Base-by-base conservation (phyloP, 2,888 invertebrate species). In the Agrochola lychnidis region DNA sequence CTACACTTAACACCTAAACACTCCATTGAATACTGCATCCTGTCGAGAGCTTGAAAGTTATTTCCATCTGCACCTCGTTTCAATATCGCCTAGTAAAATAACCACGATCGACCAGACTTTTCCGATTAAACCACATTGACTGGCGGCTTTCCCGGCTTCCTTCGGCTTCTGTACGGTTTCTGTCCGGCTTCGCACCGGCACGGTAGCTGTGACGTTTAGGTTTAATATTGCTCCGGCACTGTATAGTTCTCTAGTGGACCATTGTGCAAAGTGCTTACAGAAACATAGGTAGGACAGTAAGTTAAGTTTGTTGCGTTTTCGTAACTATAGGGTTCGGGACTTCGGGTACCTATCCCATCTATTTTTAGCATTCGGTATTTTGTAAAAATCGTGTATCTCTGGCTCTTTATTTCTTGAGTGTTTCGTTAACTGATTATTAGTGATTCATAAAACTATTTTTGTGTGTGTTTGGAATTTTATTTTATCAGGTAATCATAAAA, bases 121-220 rank as follows among this genome's bases (percentile, higher is more conserved):
- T 73, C 83, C 83, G 78, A 85, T 83, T 85, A 83, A 85, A 71
- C 73, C 59, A 66, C 73, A 78, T 78, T 73, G 78, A 73, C 70
- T 61, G 57, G 68, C 66, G 36, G 76, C 62, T 66, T 71, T 36
- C 63, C 63, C 71, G 70, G 66, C 66, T 66, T 78, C 56, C 25
- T 25, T 59, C 53, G 67, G 56, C 53, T 69, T 57, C 61, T 2
- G 16, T n/a, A 42, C 63, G 53, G 64, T 61, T 62, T 22, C 61
- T 48, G 40, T 36, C 40, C 30, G 63, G 68, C 68, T 62, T 57
- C 40, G 25, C 48, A 30, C n/a, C 40, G 62, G 62, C 57, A 40
- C 19, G 4, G 67, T 62, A 19, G 19, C 57, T 14, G 64, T 48
- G 64, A 53, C 57, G 67, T 48, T 75, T 69, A n/a, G 87, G 78